Evolutionary conservation across 23 tunicate genomes (phyloP).

Genomic region (Styela plicata): DNA sequence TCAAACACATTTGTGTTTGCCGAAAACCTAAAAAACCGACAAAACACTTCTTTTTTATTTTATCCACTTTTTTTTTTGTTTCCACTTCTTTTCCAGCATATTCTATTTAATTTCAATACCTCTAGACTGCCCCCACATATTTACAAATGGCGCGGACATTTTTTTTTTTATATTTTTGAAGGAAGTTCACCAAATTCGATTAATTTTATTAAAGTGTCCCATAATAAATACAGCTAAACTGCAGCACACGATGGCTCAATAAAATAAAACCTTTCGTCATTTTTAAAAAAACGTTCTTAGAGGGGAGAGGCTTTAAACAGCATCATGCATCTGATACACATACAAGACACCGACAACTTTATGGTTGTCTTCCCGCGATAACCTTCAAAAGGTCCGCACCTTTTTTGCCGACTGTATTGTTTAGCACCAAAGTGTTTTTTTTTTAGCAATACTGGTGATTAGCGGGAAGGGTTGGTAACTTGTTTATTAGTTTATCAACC

Average conservation of each 20-base stretch:
- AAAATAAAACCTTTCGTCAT: constrained; percentile 79
- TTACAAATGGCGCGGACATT: too few species aligned
- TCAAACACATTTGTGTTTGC: too few species aligned
- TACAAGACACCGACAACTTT: constrained; percentile 47
- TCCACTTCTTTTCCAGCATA: constrained; percentile 55
- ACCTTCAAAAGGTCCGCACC: constrained; percentile 42
- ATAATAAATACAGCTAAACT: constrained; percentile 56
- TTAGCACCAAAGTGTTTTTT: constrained; percentile 93
- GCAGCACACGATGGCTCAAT: constrained; percentile 97
- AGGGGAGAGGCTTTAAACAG: constrained; percentile 54
- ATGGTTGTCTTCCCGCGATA: too few species aligned
- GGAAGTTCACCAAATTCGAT: constrained; percentile 20
- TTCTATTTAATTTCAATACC: constrained; percentile 45
- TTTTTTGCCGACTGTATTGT: constrained; percentile 44
- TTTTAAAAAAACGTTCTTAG: constrained; percentile 43
- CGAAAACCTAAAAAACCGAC: background rate
- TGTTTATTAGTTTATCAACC: too few species aligned
- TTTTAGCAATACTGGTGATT: constrained; percentile 84
- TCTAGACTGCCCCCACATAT: constrained; percentile 95
- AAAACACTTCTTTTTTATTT: too few species aligned
- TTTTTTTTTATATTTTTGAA: constrained; percentile 38
- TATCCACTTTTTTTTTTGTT: too few species aligned
- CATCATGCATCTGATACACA: constrained; percentile 71
- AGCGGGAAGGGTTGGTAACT: constrained; percentile 64
- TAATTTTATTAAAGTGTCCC: constrained; percentile 54